These are phyloP conservation scores for Sitta carolinensis DNA, from an alignment of 2,797 vertebrate species.

Conservation along the genomic window DNA sequence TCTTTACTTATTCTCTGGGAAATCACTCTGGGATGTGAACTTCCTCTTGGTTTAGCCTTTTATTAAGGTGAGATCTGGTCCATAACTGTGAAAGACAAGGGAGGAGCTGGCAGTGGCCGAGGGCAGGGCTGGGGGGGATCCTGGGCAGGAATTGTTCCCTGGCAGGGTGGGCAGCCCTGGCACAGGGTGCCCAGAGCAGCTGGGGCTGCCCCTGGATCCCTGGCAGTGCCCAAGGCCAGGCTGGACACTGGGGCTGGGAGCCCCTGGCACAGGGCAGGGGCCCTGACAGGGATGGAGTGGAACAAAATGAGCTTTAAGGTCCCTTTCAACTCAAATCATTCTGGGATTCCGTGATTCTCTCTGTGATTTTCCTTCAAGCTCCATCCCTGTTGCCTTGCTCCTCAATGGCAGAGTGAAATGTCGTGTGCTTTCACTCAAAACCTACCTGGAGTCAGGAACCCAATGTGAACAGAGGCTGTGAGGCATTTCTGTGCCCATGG, in stretches of 20 bases:
- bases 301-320: accelerated
- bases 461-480: background rate
- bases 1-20: background rate
- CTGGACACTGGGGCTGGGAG: background rate
- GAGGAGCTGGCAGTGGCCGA: background rate
- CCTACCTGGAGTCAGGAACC: background rate
- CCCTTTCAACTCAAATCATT: accelerated
- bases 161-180: background rate
- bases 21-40: background rate
- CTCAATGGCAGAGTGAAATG: background rate
- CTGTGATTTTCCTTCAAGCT: background rate
- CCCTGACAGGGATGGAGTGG: too few relatives aligned
- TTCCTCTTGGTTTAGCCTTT: background rate
- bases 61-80: background rate
- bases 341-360: background rate
- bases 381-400: background rate
- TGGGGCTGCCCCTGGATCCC: background rate
- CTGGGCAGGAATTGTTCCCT: background rate
- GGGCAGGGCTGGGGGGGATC: background rate
- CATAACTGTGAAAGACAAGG: background rate
- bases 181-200: background rate
- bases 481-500: background rate
- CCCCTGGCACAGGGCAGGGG: background rate
- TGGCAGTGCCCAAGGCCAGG: background rate
- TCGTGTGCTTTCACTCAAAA: background rate